Conservation (phyloP, 2,113 vertebrate genomes). For the Hystrix cristata region DNA sequence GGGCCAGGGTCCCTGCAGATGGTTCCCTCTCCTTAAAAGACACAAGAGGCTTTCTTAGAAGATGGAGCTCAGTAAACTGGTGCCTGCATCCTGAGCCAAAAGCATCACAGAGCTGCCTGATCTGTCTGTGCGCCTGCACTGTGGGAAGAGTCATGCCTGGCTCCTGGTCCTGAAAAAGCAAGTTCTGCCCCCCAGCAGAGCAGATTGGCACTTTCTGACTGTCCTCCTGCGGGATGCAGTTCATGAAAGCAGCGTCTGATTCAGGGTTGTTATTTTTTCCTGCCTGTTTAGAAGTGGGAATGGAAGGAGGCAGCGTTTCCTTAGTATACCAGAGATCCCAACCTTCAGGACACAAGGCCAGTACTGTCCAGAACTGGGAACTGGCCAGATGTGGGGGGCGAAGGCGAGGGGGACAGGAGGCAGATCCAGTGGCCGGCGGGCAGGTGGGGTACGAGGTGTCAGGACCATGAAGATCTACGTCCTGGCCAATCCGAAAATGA, state of each 20-base stretch:
- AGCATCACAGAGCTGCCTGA: conserved; percentile 46
- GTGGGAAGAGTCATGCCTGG: conserved; percentile 23
- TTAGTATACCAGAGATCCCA: conserved; percentile 33
- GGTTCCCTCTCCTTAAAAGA: background rate
- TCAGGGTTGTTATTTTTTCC: conserved; percentile 71
- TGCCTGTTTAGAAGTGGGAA: conserved; percentile 46
- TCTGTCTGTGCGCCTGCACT: conserved; percentile 15
- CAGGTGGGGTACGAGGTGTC: background rate
- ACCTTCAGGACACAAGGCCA: background rate
- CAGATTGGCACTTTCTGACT: conserved; percentile 59
- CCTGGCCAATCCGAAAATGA: background rate
- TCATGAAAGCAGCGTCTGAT: conserved; percentile 72
- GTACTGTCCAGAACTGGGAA: background rate
- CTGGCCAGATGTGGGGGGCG: background rate
- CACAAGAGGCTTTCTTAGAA: conserved; percentile 69
- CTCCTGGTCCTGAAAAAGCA: conserved; percentile 58
- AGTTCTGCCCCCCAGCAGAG: conserved; percentile 40
- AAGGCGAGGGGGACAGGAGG: background rate
- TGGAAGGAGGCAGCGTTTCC: conserved; percentile 52
- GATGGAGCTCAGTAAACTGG: conserved; percentile 45
- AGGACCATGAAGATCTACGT: background rate
- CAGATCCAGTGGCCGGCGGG: background rate
- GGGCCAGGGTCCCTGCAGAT: background rate
- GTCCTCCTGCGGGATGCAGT: conserved; percentile 27
- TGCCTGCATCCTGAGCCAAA: conserved; percentile 59